Evolutionary conservation across 2,797 vertebrate genomes (phyloP).

Genomic region (Protosalanx chinensis): DNA sequence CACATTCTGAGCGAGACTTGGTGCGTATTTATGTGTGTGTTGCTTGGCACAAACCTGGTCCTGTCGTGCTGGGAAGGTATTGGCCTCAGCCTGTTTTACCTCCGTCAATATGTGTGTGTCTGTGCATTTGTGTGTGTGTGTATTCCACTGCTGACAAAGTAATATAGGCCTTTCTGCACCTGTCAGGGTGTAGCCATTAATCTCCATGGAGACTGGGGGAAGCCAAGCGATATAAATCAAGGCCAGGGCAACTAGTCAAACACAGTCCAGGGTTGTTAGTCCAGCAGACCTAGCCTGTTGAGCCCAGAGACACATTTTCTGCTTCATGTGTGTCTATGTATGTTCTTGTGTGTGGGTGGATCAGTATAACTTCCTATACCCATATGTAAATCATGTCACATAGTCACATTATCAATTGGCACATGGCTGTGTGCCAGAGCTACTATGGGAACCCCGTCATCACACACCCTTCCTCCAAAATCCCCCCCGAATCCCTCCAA

Average conservation of each 20-base stretch:
- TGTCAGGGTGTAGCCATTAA: constrained; percentile 68
- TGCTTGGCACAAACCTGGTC: constrained; percentile 28
- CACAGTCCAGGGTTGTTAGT: constrained; percentile 21
- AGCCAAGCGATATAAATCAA: constrained; percentile 62
- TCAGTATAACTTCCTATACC: constrained; percentile 22
- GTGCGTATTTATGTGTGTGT: not conserved
- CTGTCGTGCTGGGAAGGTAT: constrained; percentile 42
- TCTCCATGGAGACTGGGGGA: constrained; percentile 66
- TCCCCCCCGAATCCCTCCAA: not conserved
- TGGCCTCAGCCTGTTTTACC: constrained; percentile 36
- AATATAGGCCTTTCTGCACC: constrained; percentile 68
- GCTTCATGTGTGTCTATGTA: not conserved
- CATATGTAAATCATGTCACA: constrained; percentile 38
- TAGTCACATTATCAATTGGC: constrained; percentile 47
- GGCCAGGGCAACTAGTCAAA: constrained; percentile 37
- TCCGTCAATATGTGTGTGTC: not conserved
- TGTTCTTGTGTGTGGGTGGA: constrained; percentile 23
- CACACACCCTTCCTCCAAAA: not conserved
- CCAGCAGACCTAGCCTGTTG: constrained; percentile 26
- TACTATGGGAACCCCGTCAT: constrained; percentile 53
- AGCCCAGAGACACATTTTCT: constrained; percentile 19
- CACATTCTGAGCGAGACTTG: constrained; percentile 35
- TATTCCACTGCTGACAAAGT: constrained; percentile 60
- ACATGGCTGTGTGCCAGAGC: constrained; percentile 31
- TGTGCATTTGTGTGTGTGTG: constrained; percentile 13